Base-by-base conservation (phyloP, 2,888 invertebrate genomes). In the Aethes cnicana region DNA sequence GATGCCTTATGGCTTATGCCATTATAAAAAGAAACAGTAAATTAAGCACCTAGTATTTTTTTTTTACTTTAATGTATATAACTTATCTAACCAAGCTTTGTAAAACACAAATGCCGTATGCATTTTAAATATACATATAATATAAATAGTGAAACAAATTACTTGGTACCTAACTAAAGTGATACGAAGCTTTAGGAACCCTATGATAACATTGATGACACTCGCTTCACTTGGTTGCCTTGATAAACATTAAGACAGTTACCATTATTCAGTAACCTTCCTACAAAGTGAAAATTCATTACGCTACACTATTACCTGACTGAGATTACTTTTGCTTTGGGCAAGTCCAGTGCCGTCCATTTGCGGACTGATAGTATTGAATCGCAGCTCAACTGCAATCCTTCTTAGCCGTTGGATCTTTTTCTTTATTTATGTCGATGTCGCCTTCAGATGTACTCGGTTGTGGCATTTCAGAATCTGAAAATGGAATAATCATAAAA, bases 241-340 rank as follows among this genome's bases (percentile, higher is more conserved):
- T 12, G 36, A 12, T 11, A 17, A 8, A 12, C 44, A 25, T 18
- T 28, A 25, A 25, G 12, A 23, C 17, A n/a, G 41, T 20, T 42
- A 35, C 14, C 32, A 30, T 46, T 12, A 41, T 39, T 46, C 53
- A 60, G 18, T 18, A 58, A 39, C 54, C 54, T 54, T 59, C 75
- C 70, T 66, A 67, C 52, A 53, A 63, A 61, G 48, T 56, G 58
- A 66, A 68, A 72, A 72, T 66, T 79, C 77, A 76, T 77, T 81
- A n/a, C n/a, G 75, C 79, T 72, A 80, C 78, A 79, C 74, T 81
- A 77, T 55, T 84, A 81, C 77, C 77, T 77, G 76, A 68, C 71
- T 85, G 87, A 87, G 87, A 86, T 87, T 87, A 84, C 85, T 74
- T 78, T 72, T 79, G 75, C 80, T 84, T 85, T 84, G 85, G 85